phyloP scores from a whole-genome alignment of 2,888 invertebrate genomes.

The Drosophila affinis region DNA sequence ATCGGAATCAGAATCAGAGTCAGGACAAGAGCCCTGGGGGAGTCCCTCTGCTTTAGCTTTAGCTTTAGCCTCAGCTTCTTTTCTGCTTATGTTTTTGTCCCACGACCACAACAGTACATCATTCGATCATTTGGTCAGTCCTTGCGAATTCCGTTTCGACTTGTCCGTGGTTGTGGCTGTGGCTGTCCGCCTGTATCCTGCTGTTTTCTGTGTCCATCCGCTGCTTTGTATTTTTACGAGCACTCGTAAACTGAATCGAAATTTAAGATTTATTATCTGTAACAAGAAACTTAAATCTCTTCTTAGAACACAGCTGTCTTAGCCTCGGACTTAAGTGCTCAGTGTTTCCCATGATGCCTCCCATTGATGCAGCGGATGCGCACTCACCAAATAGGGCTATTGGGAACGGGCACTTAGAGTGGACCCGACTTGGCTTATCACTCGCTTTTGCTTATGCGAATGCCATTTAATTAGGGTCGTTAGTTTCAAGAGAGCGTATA shows the following conservation, averaged over 20 bases:
- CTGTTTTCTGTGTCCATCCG: constrained; percentile 24
- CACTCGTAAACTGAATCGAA: constrained; percentile 71
- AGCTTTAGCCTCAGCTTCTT: background rate
- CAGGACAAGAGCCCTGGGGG: constrained; percentile 7
- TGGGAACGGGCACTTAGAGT: background rate
- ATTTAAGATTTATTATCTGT: constrained; percentile 78
- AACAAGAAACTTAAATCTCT: constrained; percentile 68
- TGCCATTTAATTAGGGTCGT: constrained; percentile 70
- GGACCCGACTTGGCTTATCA: constrained; percentile 61
- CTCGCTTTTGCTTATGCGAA: constrained; percentile 54
- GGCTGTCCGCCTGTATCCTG: constrained; percentile 17
- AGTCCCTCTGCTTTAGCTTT: background rate
- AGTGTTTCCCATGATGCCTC: background rate
- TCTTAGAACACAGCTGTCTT: constrained; percentile 21
- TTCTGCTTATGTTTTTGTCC: constrained; percentile 51
- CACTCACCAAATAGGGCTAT: background rate
- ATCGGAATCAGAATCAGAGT: background rate
- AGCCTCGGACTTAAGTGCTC: constrained; percentile 19
- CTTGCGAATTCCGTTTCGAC: constrained; percentile 7
- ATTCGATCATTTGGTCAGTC: constrained; percentile 57
- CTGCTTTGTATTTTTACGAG: constrained; percentile 67
- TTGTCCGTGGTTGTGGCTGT: too few species aligned
- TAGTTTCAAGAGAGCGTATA: constrained; percentile 42
- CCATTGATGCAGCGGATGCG: background rate
- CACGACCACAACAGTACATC: constrained; percentile 28